Conservation (phyloP, 1,140 invertebrate genomes). For the Calephelis nemesis region DNA sequence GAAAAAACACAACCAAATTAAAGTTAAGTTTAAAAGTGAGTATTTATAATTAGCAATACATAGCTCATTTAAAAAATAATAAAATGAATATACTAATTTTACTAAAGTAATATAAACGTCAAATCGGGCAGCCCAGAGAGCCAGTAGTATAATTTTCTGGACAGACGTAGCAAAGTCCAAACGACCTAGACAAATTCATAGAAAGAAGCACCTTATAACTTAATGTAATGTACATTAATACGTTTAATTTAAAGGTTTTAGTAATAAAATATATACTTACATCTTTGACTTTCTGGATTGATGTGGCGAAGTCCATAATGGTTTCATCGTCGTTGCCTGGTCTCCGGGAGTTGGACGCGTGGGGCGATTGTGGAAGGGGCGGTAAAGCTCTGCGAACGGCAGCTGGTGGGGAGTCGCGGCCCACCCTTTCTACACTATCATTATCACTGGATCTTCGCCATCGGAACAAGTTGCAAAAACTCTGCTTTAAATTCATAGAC, state of each 20-base stretch:
- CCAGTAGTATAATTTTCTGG: too few species aligned
- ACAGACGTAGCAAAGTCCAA: too few species aligned
- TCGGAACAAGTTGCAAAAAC: constrained; percentile 90
- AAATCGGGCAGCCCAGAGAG: too few species aligned
- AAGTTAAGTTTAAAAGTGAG: too few species aligned
- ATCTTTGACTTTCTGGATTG: constrained; percentile 96
- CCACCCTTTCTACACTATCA: constrained; percentile 46
- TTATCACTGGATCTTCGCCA: constrained; percentile 77
- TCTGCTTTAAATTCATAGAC: constrained; percentile 89
- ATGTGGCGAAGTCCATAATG: constrained; percentile 91
- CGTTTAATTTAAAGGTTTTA: background rate
- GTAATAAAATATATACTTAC: constrained; percentile 80
- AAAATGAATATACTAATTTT: too few species aligned
- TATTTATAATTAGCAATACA: too few species aligned
- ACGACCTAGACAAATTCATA: too few species aligned
- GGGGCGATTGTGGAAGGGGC: constrained; percentile 82
- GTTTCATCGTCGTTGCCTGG: constrained; percentile 74
- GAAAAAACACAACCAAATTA: too few species aligned
- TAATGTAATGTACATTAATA: background rate
- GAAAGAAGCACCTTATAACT: too few species aligned
- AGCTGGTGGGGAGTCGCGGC: constrained; percentile 54
- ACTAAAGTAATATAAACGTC: too few species aligned
- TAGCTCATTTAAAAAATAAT: too few species aligned
- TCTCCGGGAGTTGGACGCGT: constrained; percentile 40
- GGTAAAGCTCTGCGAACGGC: constrained; percentile 86